phyloP scores from a whole-genome alignment of 2,797 vertebrate genomes.

The Enteromius argenteus region DNA sequence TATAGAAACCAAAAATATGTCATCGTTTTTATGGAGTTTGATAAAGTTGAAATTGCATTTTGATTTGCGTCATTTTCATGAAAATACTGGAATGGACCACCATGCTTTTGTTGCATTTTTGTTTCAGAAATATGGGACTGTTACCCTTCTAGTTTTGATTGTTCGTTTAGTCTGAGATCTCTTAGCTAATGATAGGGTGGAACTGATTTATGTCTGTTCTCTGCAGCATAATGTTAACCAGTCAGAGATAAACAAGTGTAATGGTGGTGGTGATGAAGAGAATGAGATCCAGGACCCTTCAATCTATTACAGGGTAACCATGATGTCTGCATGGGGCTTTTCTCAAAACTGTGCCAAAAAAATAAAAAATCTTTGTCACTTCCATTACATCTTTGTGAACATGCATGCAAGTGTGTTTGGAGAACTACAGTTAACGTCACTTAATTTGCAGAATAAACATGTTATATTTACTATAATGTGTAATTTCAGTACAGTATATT shows the following conservation, averaged over 20 bases:
- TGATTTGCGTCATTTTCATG: not conserved
- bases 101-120: not conserved
- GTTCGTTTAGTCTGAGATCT: constrained; percentile 22
- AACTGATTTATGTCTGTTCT: constrained; percentile 45
- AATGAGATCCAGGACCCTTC: constrained; percentile 66
- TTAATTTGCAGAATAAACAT: not conserved
- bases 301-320: constrained; percentile 64
- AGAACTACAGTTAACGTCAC: not conserved
- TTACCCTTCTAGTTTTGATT: constrained; percentile 11
- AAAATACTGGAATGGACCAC: not conserved
- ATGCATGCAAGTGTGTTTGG: not conserved
- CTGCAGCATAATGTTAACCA: constrained; percentile 33
- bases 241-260: constrained; percentile 36
- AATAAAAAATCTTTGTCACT: not conserved
- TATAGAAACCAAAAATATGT: not conserved
- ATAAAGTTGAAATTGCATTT: not conserved
- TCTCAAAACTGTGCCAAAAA: not conserved
- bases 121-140: not conserved
- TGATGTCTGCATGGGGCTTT: constrained; percentile 61
- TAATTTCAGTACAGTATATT: not conserved
- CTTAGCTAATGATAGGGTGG: constrained; percentile 36
- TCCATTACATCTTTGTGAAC: not conserved
- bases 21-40: not conserved
- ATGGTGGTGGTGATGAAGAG: constrained; percentile 61
- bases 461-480: not conserved